phyloP scores from a whole-genome alignment of 2,113 vertebrate species.

The Conger conger region DNA sequence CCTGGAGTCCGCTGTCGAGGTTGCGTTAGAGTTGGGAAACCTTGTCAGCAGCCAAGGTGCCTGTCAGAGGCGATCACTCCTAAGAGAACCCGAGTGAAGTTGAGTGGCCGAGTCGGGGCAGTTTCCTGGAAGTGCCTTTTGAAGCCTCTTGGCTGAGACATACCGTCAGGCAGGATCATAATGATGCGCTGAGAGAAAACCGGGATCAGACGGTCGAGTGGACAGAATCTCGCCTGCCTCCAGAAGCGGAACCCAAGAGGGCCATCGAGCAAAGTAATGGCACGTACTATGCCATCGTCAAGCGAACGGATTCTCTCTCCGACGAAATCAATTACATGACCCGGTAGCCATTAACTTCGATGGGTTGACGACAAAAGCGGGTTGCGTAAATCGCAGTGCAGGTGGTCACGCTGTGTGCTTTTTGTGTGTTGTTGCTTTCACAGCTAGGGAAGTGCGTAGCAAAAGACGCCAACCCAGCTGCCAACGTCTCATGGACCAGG shows the following conservation, averaged over 20 bases:
- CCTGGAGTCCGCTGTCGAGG: neutral
- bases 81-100: neutral
- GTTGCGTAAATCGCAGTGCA: neutral
- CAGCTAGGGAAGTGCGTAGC: conserved; percentile 85
- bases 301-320: neutral
- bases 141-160: neutral
- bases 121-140: neutral
- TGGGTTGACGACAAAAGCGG: neutral
- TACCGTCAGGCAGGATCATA: neutral
- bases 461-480: conserved; percentile 79
- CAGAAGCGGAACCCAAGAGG: neutral
- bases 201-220: neutral
- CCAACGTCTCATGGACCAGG: conserved; percentile 82
- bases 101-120: neutral
- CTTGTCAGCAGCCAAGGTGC: neutral
- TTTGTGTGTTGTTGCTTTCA: conserved; percentile 19
- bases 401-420: neutral
- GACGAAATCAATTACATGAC: neutral
- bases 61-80: neutral
- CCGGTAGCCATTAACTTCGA: neutral
- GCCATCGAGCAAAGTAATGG: neutral
- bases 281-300: neutral
- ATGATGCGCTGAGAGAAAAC: neutral
- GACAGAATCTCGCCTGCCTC: neutral
- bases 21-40: neutral